Percentiles rank a stretch among this genome's conserved stretches.
phyloP scores from a whole-genome alignment of 2,888 invertebrate species.

The Priapulus caudatus region DNA sequence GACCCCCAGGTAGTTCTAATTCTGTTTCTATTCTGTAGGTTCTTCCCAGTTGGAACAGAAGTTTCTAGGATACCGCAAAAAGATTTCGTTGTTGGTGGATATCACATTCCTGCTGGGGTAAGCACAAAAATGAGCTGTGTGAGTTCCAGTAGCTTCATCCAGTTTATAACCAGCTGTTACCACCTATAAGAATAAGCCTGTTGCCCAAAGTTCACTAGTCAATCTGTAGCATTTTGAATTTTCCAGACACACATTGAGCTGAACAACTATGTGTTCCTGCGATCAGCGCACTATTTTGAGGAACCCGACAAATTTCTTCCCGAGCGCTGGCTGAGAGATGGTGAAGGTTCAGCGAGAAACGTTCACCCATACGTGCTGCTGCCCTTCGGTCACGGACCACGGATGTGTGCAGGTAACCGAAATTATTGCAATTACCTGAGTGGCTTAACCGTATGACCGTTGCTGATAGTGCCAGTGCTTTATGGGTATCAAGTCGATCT shows the following conservation, averaged over 20 bases:
- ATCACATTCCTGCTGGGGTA: constrained; percentile 63
- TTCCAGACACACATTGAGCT: constrained; percentile 39
- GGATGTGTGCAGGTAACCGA: constrained; percentile 47
- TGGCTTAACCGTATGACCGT: no score
- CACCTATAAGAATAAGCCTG: no score
- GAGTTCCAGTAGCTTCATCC: no score
- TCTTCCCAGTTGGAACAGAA: constrained; percentile 63
- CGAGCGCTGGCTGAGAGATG: constrained; percentile 59
- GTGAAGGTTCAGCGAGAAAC: constrained; percentile 22
- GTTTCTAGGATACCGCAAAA: constrained; percentile 57
- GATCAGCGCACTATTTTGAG: constrained; percentile 47
- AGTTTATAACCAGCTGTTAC: no score
- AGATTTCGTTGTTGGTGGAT: constrained; percentile 57
- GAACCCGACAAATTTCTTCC: constrained; percentile 54
- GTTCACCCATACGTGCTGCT: constrained; percentile 43
- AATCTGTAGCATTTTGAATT: no score
- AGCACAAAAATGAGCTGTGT: no score
- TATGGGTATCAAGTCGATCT: no score
- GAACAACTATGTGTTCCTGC: constrained; percentile 37
- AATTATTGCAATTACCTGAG: constrained; percentile 5
- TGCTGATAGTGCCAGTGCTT: no score
- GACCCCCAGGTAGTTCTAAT: no score
- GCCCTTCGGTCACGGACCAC: constrained; percentile 45
- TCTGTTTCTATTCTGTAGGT: constrained; percentile 44
- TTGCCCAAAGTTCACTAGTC: no score